These are phyloP conservation scores for Tetanocera ferruginea DNA, from an alignment of 2,888 invertebrate species.

Conservation along the genomic window DNA sequence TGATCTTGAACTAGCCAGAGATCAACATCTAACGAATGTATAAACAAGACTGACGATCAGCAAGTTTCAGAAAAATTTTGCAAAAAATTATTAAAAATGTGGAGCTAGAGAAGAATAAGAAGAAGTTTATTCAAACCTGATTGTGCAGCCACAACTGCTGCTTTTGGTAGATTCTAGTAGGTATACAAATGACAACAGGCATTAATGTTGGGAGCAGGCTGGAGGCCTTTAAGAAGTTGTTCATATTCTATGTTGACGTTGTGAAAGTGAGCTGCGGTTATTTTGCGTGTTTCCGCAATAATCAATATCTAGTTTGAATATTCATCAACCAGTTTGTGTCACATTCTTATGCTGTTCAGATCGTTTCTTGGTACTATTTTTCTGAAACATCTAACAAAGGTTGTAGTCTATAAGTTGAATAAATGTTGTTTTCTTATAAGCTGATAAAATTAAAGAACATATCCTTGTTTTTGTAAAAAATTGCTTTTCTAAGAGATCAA, in stretches of 20 bases:
- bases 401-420: too few species aligned
- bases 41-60: too few species aligned
- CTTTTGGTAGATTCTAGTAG: background rate
- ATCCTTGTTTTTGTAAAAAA: too few species aligned
- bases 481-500: too few species aligned
- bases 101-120: background rate
- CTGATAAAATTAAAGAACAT: too few species aligned
- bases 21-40: too few species aligned
- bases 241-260: background rate
- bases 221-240: background rate
- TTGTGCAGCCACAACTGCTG: background rate
- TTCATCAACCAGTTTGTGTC: constrained; percentile 28
- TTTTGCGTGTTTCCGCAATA: background rate
- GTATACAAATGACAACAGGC: background rate
- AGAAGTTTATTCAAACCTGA: background rate
- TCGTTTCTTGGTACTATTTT: background rate
- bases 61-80: too few species aligned
- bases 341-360: background rate
- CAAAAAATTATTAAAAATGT: too few species aligned
- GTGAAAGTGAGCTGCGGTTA: background rate
- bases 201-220: background rate
- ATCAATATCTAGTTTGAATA: constrained; percentile 24
- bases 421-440: too few species aligned
- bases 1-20: too few species aligned
- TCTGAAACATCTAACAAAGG: background rate